Percentiles rank a stretch among this genome's conserved stretches.
Evolutionary conservation across 2,113 vertebrate species (phyloP).

Genomic region (Piliocolobus tephrosceles): DNA sequence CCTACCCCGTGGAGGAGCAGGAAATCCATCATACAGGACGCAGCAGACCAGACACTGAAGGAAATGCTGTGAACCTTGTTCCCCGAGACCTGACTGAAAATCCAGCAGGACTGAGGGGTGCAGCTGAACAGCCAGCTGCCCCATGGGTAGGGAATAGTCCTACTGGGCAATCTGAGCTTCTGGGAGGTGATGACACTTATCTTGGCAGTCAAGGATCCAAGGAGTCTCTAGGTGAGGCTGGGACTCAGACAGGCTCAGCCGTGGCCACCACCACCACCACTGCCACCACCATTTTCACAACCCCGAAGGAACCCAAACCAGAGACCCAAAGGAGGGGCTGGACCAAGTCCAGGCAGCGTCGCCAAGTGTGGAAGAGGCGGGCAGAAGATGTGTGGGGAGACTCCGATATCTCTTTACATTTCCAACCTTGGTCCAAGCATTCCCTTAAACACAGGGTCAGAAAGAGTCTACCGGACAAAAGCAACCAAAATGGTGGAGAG

Average conservation of each 20-base stretch:
- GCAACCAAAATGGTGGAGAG: slow-evolving; percentile 12
- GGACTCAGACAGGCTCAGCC: neutral
- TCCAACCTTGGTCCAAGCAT: neutral
- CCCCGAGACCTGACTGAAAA: neutral
- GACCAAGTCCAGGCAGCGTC: slow-evolving; percentile 3
- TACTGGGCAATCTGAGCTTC: slow-evolving; percentile 1
- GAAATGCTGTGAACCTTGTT: neutral
- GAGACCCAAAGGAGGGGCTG: neutral
- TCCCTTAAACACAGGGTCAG: neutral
- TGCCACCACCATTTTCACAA: neutral
- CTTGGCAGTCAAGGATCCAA: slow-evolving; percentile 1
- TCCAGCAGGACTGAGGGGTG: neutral
- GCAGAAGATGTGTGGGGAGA: slow-evolving; percentile 46
- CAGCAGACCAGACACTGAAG: neutral
- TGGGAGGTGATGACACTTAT: slow-evolving; percentile 47
- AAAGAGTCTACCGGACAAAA: neutral
- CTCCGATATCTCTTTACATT: neutral
- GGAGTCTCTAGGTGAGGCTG: slow-evolving; percentile 47
- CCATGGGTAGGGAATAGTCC: neutral
- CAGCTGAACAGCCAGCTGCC: neutral
- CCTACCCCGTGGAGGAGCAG: neutral
- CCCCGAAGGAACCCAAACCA: neutral
- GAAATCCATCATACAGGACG: fast-evolving
- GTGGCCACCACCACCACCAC: neutral
- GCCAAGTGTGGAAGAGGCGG: slow-evolving; percentile 26